These are phyloP conservation scores for Drosophila jambulina DNA, from an alignment of 1,140 invertebrate genomes.

Conservation along the genomic window DNA sequence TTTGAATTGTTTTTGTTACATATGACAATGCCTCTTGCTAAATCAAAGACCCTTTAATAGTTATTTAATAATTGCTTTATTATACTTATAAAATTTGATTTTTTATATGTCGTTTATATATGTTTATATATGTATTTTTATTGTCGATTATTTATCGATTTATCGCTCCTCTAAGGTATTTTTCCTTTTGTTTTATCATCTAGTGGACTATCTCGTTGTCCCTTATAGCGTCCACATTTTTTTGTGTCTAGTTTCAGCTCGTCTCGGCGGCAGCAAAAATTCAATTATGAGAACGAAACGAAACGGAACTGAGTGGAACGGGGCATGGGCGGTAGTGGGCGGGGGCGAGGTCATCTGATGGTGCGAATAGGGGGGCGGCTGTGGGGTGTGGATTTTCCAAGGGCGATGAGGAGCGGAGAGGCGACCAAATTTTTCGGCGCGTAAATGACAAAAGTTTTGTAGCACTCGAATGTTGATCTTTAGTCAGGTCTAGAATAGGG, in stretches of 20 bases:
- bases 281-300: conserved; percentile 67
- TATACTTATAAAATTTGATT: not conserved
- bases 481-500: conserved; percentile 58
- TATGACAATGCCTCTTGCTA: no score
- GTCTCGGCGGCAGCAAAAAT: conserved; percentile 54
- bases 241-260: conserved; percentile 42
- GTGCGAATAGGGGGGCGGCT: conserved; percentile 5
- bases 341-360: conserved; percentile 43
- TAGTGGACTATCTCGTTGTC: not conserved
- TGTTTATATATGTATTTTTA: no score
- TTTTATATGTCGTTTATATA: no score
- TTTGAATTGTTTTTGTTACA: no score
- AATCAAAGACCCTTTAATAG: no score
- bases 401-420: conserved; percentile 16
- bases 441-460: conserved; percentile 81
- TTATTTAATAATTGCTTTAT: not conserved
- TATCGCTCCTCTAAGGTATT: conserved; percentile 1
- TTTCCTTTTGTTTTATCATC: conserved; percentile 6
- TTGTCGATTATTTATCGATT: not conserved
- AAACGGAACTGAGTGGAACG: conserved; percentile 31
- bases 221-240: not conserved
- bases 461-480: conserved; percentile 76
- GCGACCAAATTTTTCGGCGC: conserved; percentile 62
- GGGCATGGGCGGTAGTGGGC: conserved; percentile 2
- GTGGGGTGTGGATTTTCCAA: not conserved